Evolutionary conservation across 2,888 invertebrate genomes (phyloP), one percentile per base, ranked within the genome.

Genomic region (Gonocerus acuteangulatus): DNA sequence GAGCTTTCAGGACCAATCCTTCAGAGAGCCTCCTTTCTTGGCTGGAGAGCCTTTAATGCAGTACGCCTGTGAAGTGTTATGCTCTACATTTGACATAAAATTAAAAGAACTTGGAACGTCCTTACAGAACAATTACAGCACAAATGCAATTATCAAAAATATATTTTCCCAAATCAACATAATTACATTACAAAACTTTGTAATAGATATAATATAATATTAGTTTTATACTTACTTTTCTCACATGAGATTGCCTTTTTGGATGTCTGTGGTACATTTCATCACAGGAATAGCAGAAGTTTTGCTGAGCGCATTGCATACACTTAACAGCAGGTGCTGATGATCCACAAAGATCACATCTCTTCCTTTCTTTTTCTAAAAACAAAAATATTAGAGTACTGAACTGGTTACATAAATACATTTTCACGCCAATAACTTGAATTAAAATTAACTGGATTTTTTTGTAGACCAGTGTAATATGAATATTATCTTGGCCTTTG

Each of bases 251-350:
- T 69, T 87, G 84, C 65, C 93, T 79, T 71, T 93, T 92, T 0
- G 94, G 93, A 74, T 94, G 94, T 66, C 91, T 81, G 74, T 94
- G 93, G 75, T 90, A 94, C 89, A 93, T 92, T 73, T 92, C 91
- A 73, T 94, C 93, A 76, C 94, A 94, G 47, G 90, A 88, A 61
- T 86, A 83, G 73, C 94, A 94, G 69, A 92, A 91, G 60, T 87
- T 86, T 70, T 90, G 89, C 18, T 84, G 82, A 39, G 82, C 80
- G 74, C 94, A 94, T 72, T 87, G 85, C 62, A 88, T 83, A 75
- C 94, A 94, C 36, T 84, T 82, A 6, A 93, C 87, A 67, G 85
- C 83, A 1, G 92, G 87, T 58, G 83, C 82, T 13, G 87, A 84
- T 2, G 86, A 86, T 27, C 93, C 93, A 72, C 94, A 94, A 22